Evolutionary conservation across 2,888 invertebrate genomes (phyloP).

Genomic region (Drosophila nr. medialis): DNA sequence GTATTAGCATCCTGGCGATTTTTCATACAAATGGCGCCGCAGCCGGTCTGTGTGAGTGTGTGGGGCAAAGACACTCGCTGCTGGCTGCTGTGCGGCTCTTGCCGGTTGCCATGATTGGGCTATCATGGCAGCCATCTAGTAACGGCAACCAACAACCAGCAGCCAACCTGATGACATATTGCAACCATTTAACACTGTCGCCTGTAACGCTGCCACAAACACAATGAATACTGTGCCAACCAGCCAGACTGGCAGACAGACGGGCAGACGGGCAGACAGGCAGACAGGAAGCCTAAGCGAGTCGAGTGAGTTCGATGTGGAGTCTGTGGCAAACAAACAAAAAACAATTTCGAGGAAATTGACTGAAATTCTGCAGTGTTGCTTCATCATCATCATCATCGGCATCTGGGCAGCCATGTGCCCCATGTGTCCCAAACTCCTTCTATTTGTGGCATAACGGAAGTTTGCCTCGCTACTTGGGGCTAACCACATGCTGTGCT

Average conservation of each 20-base stretch:
- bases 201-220: constrained; percentile 61
- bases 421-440: constrained; percentile 38
- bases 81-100: constrained; percentile 20
- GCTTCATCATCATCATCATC: constrained; percentile 63
- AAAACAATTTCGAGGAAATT: constrained; percentile 80
- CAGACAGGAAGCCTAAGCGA: constrained; percentile 63
- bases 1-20: constrained; percentile 84
- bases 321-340: constrained; percentile 72
- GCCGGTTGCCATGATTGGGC: constrained; percentile 67
- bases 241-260: constrained; percentile 34
- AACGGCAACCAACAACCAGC: constrained; percentile 50
- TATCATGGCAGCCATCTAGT: constrained; percentile 73
- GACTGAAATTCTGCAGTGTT: constrained; percentile 80
- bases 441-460: constrained; percentile 47
- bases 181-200: constrained; percentile 83
- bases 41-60: constrained; percentile 34
- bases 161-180: constrained; percentile 81
- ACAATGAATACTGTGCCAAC: constrained; percentile 68
- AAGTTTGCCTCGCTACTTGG: constrained; percentile 65
- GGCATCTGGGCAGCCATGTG: constrained; percentile 44
- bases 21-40: constrained; percentile 82
- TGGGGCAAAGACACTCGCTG: constrained; percentile 27
- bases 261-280: constrained; percentile 24
- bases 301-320: constrained; percentile 16
- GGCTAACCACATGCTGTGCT: constrained; percentile 81